Conservation (phyloP, 2,888 invertebrate genomes). For the Synanthedon vespiformis region DNA sequence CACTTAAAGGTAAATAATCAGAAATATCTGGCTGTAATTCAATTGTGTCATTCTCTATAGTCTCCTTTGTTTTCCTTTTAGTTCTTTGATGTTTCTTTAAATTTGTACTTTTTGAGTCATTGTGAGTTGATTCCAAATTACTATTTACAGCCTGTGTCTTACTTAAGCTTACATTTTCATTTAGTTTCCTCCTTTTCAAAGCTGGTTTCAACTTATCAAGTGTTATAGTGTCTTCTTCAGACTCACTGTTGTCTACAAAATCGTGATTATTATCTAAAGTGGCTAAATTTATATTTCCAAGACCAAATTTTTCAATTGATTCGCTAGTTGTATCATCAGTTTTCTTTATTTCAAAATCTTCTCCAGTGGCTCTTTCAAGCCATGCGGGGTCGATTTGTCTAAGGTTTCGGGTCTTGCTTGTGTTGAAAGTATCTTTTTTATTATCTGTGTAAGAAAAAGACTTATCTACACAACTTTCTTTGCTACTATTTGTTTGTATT, state of each 20-base stretch:
- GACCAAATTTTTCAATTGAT: constrained; percentile 35
- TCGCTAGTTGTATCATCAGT: constrained; percentile 2
- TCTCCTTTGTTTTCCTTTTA: constrained; percentile 11
- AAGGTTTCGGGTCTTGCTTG: constrained; percentile 6
- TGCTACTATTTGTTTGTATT: too few relatives aligned
- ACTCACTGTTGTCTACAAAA: constrained; percentile 81
- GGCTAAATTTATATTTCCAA: constrained; percentile 33
- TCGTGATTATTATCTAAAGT: constrained; percentile 39
- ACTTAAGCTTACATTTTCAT: constrained; percentile 5
- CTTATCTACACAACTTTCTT: constrained; percentile 1
- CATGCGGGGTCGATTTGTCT: constrained; percentile 52
- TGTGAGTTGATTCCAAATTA: not conserved
- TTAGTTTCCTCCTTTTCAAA: constrained; percentile 64
- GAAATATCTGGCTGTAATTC: constrained; percentile 52
- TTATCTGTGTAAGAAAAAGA: not conserved
- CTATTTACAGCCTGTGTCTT: not conserved
- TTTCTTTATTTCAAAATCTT: constrained; percentile 23
- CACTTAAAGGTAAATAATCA: constrained; percentile 50
- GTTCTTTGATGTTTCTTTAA: not conserved
- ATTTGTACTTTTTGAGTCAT: not conserved
- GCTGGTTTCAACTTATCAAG: constrained; percentile 64
- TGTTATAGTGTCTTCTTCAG: constrained; percentile 66
- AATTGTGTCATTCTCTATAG: constrained; percentile 17
- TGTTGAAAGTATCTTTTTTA: not conserved
- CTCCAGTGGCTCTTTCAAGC: constrained; percentile 58